These are phyloP conservation scores for Conistra vaccinii DNA, from an alignment of 2,888 invertebrate genomes.

Conservation along the genomic window DNA sequence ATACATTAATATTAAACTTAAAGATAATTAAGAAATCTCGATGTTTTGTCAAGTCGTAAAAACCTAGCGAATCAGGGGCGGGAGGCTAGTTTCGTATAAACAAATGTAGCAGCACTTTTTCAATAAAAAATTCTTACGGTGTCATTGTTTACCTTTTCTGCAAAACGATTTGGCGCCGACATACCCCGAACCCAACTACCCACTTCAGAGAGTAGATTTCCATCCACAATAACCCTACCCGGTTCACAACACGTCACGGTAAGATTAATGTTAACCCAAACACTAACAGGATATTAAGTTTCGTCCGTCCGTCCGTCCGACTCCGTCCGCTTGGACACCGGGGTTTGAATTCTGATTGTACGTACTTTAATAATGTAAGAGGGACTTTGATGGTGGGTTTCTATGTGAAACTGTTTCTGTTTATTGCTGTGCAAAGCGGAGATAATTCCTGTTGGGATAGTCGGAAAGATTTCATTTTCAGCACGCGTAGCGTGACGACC, in stretches of 20 bases:
- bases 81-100: no score
- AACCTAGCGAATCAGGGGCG: no score
- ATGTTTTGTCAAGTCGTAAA: no score
- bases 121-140: not conserved
- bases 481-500: no score
- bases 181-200: constrained; percentile 39
- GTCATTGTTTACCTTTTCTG: constrained; percentile 41
- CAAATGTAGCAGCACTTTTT: not conserved
- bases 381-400: constrained; percentile 53
- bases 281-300: constrained; percentile 75
- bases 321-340: constrained; percentile 36
- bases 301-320: constrained; percentile 59
- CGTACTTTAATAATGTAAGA: constrained; percentile 65
- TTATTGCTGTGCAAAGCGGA: constrained; percentile 37
- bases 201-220: constrained; percentile 58
- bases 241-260: constrained; percentile 59
- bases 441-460: constrained; percentile 30
- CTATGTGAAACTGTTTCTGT: constrained; percentile 38
- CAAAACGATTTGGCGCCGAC: constrained; percentile 40
- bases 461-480: constrained; percentile 31
- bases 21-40: no score
- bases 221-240: constrained; percentile 53
- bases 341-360: constrained; percentile 66
- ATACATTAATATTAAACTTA: no score
- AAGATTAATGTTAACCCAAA: constrained; percentile 73